Conservation (phyloP, 2,888 invertebrate genomes). For the Koerneria pararmatus region DNA sequence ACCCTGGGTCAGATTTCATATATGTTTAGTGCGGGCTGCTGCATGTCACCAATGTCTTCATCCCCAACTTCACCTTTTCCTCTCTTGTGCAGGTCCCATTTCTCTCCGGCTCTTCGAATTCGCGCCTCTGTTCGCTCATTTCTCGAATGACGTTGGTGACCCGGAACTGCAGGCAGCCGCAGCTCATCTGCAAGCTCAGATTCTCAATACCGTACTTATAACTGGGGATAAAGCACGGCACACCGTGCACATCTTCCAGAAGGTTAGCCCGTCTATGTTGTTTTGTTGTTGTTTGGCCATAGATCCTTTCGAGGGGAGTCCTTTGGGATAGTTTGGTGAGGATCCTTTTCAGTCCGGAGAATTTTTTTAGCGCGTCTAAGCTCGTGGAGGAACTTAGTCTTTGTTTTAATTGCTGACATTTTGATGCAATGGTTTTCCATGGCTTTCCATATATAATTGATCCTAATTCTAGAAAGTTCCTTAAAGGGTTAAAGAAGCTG, state of each 20-base stretch:
- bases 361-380: no score
- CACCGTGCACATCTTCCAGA: slow-evolving; percentile 27
- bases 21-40: no score
- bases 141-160: slow-evolving; percentile 71
- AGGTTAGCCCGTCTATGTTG: slow-evolving; percentile 17
- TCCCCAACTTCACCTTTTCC: no score
- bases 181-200: slow-evolving; percentile 30
- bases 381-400: no score
- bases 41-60: no score
- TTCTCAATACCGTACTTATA: slow-evolving; percentile 38
- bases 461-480: no score
- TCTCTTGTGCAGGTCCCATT: no score
- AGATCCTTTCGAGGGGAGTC: no score
- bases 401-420: no score
- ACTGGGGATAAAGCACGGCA: slow-evolving; percentile 23
- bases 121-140: slow-evolving; percentile 61
- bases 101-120: slow-evolving; percentile 36
- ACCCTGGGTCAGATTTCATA: slow-evolving; percentile 30
- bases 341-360: no score
- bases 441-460: neutral
- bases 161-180: slow-evolving; percentile 49
- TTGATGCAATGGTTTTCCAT: neutral
- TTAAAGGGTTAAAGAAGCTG: no score
- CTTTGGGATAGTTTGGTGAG: no score
- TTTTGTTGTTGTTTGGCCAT: neutral